These are phyloP conservation scores for Eublepharis macularius DNA, from an alignment of 2,113 vertebrate genomes.

Conservation along the genomic window DNA sequence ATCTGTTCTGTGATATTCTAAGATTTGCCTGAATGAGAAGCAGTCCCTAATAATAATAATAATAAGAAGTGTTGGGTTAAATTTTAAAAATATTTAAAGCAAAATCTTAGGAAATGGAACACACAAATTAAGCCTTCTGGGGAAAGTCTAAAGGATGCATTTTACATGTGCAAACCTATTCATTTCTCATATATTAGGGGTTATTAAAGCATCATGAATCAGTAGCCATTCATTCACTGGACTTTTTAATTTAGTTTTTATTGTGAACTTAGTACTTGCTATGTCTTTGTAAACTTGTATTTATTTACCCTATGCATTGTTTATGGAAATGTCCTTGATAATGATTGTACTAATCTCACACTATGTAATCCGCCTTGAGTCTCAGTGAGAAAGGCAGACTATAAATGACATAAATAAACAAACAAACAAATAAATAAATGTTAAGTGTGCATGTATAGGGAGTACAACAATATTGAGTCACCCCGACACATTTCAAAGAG, in stretches of 20 bases:
- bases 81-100: constrained; percentile 42
- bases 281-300: too few relatives aligned
- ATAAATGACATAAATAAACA: too few relatives aligned
- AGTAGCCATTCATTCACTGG: constrained; percentile 19
- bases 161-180: constrained; percentile 39
- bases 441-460: background rate
- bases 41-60: constrained; percentile 24
- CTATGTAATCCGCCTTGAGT: too few relatives aligned
- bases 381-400: too few relatives aligned
- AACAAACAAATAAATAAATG: too few relatives aligned
- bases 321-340: too few relatives aligned
- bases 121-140: constrained; percentile 45
- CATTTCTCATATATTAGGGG: constrained; percentile 37
- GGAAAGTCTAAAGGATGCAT: constrained; percentile 32
- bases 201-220: constrained; percentile 31
- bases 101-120: constrained; percentile 39
- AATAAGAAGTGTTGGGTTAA: constrained; percentile 8
- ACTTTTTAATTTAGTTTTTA: constrained; percentile 24
- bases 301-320: too few relatives aligned
- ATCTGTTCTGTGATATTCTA: constrained; percentile 17
- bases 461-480: background rate
- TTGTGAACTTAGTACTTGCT: background rate
- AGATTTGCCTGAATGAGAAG: constrained; percentile 3
- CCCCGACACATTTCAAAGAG: constrained; percentile 2
- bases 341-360: too few relatives aligned